Evolutionary conservation across 2,113 vertebrate genomes (phyloP), one percentile per base, ranked within the genome.

Genomic region (Gracilinanus agilis): DNA sequence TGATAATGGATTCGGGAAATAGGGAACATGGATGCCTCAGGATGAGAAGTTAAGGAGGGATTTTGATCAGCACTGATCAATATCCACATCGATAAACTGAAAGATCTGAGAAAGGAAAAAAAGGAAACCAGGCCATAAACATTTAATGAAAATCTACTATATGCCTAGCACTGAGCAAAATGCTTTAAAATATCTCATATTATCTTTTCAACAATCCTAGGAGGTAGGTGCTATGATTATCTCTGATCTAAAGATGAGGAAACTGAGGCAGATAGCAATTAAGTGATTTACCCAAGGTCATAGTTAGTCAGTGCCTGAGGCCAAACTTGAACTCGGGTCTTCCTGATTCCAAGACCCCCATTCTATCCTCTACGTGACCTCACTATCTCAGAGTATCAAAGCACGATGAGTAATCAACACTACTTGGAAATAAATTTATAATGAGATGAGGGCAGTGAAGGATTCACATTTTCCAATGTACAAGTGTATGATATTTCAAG

Each of bases 381-480:
- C 9, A 6, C 67, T 23, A 40, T 16, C n/a, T 83, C n/a, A 83
- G 40, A 83, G 67, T 7, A 83, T 40, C 7, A 83, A 40, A 83
- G n/a, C n/a, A 40, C 23, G n/a, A 83, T 83, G 67, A 83, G 19
- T 21, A 34, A 83, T 83, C n/a, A 53, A 10, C 44, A 49, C 7
- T 44, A 91, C 90, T 91, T 91, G 90, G 56, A 96, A 34, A 94
- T 55, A 91, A 95, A 94, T 94, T 93, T 93, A 67, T 90, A 92
- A 53, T 83, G 58, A 89, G 24, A 93, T 11, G 1, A 16, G 49
- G 54, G 94, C 21, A 88, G 94, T 8, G 75, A 92, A 88, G 96
- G 91, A 94, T 91, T 96, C 61, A 53, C 58, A 2, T 96, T 96
- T 97, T 55, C 25, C 93, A 94, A 93, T 24, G 3, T 94, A 56